These are phyloP conservation scores for Anolis carolinensis DNA, from an alignment of 2,113 vertebrate genomes.

Conservation along the genomic window DNA sequence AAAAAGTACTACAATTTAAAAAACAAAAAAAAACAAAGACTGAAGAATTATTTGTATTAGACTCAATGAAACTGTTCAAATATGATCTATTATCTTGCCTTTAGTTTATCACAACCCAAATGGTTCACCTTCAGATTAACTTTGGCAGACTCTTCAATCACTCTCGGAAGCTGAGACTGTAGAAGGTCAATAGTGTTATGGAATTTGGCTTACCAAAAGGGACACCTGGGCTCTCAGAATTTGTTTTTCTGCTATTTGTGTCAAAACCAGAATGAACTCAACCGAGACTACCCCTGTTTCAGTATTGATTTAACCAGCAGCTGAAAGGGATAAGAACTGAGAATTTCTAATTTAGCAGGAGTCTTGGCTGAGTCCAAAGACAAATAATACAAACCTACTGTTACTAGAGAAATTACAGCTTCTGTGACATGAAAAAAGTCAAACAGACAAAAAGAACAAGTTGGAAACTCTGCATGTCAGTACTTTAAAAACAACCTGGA, in stretches of 20 bases:
- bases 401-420: constrained; percentile 49
- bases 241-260: constrained; percentile 72
- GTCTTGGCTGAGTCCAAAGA: constrained; percentile 62
- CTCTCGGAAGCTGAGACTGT: constrained; percentile 30
- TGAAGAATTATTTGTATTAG: background rate
- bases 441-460: constrained; percentile 13
- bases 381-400: constrained; percentile 60
- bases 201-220: constrained; percentile 25
- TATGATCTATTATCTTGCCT: background rate
- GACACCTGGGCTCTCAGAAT: constrained; percentile 60
- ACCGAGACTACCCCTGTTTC: constrained; percentile 68
- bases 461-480: constrained; percentile 36
- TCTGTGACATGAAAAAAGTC: constrained; percentile 26
- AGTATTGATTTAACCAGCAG: constrained; percentile 70
- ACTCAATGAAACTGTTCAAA: constrained; percentile 25
- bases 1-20: background rate
- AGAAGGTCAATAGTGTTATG: constrained; percentile 37
- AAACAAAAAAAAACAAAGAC: background rate
- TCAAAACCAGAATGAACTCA: constrained; percentile 64
- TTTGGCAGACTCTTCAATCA: constrained; percentile 17
- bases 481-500: background rate
- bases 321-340: constrained; percentile 39
- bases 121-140: constrained; percentile 42
- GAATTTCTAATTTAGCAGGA: constrained; percentile 66
- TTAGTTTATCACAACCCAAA: constrained; percentile 28